A percentile compares a stretch with the other conserved stretches of the same genome.
Evolutionary conservation across 2,888 invertebrate species (phyloP).

Genomic region (Calliphora vomitoria): DNA sequence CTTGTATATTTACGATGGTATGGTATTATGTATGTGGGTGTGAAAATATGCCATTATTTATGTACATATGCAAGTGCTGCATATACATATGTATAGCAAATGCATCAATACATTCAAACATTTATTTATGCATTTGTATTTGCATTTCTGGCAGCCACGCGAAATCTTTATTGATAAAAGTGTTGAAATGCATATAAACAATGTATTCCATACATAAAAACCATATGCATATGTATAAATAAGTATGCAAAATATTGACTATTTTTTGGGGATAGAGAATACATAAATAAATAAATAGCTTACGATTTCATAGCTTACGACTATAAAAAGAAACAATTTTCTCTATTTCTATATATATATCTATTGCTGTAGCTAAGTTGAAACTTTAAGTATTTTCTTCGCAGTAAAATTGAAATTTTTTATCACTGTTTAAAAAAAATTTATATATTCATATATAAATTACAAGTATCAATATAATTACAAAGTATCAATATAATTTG

Average conservation of each 20-base stretch:
- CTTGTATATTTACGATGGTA: neutral
- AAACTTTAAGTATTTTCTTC: neutral
- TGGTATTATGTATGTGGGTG: neutral
- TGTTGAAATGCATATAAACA: slow-evolving; percentile 27
- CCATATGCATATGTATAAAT: neutral
- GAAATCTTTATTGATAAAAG: slow-evolving; percentile 17
- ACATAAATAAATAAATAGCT: neutral
- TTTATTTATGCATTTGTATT: slow-evolving; percentile 15
- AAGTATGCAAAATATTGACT: neutral
- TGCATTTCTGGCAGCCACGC: slow-evolving; percentile 13
- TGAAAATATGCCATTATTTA: neutral
- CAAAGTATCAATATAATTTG: too few species aligned
- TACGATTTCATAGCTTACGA: neutral
- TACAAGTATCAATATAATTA: too few species aligned
- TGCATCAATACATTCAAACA: slow-evolving; percentile 16
- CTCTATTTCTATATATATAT: neutral
- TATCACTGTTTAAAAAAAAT: too few species aligned
- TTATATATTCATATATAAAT: too few species aligned
- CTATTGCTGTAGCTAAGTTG: neutral
- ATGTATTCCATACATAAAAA: neutral
- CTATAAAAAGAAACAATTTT: neutral
- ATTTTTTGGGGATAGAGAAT: neutral
- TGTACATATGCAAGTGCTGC: neutral
- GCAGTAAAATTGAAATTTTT: too few species aligned
- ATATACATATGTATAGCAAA: neutral